Evolutionary conservation across 2,888 invertebrate species (phyloP), one percentile per base, ranked within the genome.

Genomic region (Clostera curtula): DNA sequence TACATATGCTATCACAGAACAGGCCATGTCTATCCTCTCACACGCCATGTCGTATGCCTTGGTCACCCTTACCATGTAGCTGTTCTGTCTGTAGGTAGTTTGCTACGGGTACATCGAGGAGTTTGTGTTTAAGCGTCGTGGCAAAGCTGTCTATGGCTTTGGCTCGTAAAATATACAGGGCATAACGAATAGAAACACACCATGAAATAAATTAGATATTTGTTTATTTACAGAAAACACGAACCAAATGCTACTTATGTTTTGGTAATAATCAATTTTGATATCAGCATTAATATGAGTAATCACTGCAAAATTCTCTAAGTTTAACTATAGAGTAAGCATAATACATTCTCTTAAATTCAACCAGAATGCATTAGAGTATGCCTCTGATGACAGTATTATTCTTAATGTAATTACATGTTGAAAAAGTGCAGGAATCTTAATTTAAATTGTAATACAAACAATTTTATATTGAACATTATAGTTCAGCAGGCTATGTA

Each of bases 191-290:
- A 39, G 59, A 58, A 60, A 59, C 47, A 51, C 50, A 54, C 45
- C 37, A 23, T 52, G 55, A 61, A 62, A 65, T 76, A 71, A 75
- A 74, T 76, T 71, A 75, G 66, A 73, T 77, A 74, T 76, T 76
- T 68, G 63, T 84, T 83, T 85, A 85, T 85, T 84, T 85, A 85
- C 85, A 85, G 80, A 79, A 79, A 80, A 79, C 76, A 72, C 73
- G 65, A 79, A 77, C 74, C 77, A 75, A 77, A 73, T 69, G 68
- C 63, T 69, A 68, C 70, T 62, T 49, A 46, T 60, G 62, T 66
- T 62, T 69, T 71, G 51, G 61, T 63, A 64, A n/a, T n/a, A n/a
- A 59, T 67, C 58, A 65, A 68, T 60, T 66, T 68, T 56, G 72
- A 70, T 65, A 66, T 70, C 57, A 62, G 58, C 56, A 56, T 60